Conservation (phyloP, 2,888 invertebrate species). For the Chymomyza caudatula region DNA sequence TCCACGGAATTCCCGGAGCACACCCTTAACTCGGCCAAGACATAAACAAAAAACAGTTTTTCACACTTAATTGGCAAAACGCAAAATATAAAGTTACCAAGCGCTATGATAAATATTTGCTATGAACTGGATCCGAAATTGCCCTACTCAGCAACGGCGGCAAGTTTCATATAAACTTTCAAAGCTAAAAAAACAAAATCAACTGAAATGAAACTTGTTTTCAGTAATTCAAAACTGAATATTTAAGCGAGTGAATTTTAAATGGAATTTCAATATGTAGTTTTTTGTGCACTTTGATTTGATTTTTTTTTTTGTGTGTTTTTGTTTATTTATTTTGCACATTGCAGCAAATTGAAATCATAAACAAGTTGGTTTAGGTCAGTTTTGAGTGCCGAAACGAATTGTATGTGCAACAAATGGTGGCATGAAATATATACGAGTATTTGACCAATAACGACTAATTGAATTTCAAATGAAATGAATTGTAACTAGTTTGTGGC, state of each 20-base stretch:
- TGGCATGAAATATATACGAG: not conserved
- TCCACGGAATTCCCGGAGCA: not conserved
- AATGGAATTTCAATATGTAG: conserved; percentile 6
- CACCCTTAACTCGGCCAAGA: not conserved
- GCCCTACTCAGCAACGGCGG: conserved; percentile 34
- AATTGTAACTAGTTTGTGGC: not conserved
- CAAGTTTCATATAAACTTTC: conserved; percentile 10
- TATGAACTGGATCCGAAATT: conserved; percentile 44
- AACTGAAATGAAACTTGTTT: conserved; percentile 42
- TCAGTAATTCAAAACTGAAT: conserved; percentile 46
- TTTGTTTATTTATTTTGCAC: conserved; percentile 4
- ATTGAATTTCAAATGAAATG: not conserved
- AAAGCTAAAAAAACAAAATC: not conserved
- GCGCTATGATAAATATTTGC: conserved; percentile 60
- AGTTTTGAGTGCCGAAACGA: conserved; percentile 15
- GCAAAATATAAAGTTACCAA: conserved; percentile 57
- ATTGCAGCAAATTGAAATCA: conserved; percentile 10
- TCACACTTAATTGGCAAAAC: conserved; percentile 69
- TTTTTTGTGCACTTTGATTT: too few species aligned
- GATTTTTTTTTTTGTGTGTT: conserved; percentile 7
- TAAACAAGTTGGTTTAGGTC: conserved; percentile 59
- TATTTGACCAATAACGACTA: not conserved
- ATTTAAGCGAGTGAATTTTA: conserved; percentile 59
- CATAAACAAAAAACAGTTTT: conserved; percentile 41
- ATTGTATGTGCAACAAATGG: not conserved